phyloP scores from a whole-genome alignment of 2,797 vertebrate genomes.

The Helarctos malayanus region DNA sequence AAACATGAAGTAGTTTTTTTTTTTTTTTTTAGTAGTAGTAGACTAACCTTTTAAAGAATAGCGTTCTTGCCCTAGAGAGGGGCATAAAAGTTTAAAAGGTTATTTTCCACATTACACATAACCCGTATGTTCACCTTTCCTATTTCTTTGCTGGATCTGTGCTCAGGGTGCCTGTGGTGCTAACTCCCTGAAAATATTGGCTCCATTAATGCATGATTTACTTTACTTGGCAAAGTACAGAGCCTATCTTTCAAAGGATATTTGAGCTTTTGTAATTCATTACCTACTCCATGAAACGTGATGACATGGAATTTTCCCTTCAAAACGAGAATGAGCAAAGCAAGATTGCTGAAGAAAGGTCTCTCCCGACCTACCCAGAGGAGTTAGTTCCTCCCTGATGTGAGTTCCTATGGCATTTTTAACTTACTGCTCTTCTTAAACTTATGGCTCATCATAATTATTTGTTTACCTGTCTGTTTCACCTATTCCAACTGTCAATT shows the following conservation, averaged over 20 bases:
- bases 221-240: constrained; percentile 79
- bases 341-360: not conserved
- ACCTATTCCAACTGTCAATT: not conserved
- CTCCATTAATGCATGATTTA: constrained; percentile 79
- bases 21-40: constrained; percentile 84
- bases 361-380: not conserved
- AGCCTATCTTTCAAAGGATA: constrained; percentile 65
- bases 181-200: constrained; percentile 75
- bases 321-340: constrained; percentile 20
- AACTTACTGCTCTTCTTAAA: not conserved
- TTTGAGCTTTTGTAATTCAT: constrained; percentile 76
- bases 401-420: not conserved
- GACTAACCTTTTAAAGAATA: constrained; percentile 89
- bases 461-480: constrained; percentile 31
- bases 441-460: not conserved
- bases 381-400: not conserved
- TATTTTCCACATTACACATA: constrained; percentile 87
- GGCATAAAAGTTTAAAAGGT: constrained; percentile 87
- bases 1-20: constrained; percentile 84
- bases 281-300: constrained; percentile 38
- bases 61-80: constrained; percentile 85
- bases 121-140: constrained; percentile 81
- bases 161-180: constrained; percentile 66
- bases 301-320: constrained; percentile 52
- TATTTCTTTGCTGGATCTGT: constrained; percentile 61